phyloP scores from a whole-genome alignment of 2,113 vertebrate species.

The Colinus virginianus region DNA sequence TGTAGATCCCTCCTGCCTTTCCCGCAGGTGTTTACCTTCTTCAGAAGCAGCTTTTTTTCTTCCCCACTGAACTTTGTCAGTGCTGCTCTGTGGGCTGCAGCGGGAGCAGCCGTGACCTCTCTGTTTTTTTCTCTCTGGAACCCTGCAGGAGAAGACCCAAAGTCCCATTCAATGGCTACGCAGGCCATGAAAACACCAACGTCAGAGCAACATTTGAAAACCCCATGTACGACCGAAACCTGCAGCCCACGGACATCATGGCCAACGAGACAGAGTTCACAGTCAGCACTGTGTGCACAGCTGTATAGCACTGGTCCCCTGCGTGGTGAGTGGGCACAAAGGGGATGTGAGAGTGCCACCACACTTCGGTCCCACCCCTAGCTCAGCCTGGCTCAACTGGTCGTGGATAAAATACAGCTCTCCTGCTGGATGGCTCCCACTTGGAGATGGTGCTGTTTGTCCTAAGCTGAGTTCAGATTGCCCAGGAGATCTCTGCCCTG shows the following conservation, averaged over 20 bases:
- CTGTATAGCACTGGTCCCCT: constrained; percentile 89
- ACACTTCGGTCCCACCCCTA: not conserved
- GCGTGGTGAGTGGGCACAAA: constrained; percentile 61
- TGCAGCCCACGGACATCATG: constrained; percentile 95
- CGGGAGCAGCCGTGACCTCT: not conserved
- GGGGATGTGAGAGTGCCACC: fast-evolving
- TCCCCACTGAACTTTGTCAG: fast-evolving
- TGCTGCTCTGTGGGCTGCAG: not conserved
- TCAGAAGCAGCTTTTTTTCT: not conserved
- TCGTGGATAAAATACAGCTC: not conserved
- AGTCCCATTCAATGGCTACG: constrained; percentile 96
- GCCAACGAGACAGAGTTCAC: constrained; percentile 94
- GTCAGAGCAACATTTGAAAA: constrained; percentile 96
- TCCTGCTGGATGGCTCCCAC: not conserved
- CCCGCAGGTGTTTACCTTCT: fast-evolving
- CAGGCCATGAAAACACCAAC: constrained; percentile 95
- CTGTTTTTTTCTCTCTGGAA: not conserved
- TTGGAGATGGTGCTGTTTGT: not conserved
- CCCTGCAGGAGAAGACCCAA: constrained; percentile 93
- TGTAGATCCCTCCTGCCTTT: not conserved
- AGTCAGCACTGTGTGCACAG: constrained; percentile 98
- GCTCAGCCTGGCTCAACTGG: not conserved
- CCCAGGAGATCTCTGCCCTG: not conserved
- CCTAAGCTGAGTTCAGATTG: fast-evolving
- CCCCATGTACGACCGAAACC: constrained; percentile 98